These are phyloP conservation scores for Stenopsyche tienmushanensis DNA, from an alignment of 1,140 invertebrate species.

Conservation along the genomic window DNA sequence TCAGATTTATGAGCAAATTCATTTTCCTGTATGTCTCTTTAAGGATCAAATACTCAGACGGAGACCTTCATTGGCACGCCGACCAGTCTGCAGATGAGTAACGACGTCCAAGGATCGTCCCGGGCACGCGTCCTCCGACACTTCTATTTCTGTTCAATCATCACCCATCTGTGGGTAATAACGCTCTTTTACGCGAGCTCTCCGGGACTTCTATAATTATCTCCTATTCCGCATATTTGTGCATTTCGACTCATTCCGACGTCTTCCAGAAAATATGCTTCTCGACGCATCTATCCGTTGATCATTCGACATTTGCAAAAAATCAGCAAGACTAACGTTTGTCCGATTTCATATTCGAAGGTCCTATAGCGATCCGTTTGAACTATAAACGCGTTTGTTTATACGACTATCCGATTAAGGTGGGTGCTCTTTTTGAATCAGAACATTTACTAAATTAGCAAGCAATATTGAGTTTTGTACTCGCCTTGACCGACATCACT, in stretches of 20 bases:
- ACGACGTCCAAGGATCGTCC: too few relatives aligned
- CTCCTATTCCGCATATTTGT: conserved; percentile 5
- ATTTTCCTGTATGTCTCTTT: not conserved
- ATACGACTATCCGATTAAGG: too few relatives aligned
- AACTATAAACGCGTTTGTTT: too few relatives aligned
- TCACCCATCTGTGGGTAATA: conserved; percentile 9
- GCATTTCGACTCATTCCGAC: not conserved
- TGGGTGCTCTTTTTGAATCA: too few relatives aligned
- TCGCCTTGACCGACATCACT: too few relatives aligned
- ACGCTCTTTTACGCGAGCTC: not conserved
- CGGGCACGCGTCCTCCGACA: not conserved
- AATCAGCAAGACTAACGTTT: too few relatives aligned
- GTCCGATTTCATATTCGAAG: too few relatives aligned
- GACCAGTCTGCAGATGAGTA: too few relatives aligned
- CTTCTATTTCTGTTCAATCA: not conserved
- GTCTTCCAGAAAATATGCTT: too few relatives aligned
- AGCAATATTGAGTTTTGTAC: too few relatives aligned
- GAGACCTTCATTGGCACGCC: not conserved
- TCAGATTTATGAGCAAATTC: not conserved
- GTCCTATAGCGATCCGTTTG: too few relatives aligned
- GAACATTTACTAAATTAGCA: too few relatives aligned
- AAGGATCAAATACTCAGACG: not conserved
- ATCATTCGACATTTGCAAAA: not conserved
- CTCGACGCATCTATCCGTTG: not conserved
- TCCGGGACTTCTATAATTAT: conserved; percentile 7